These are phyloP conservation scores for Actias luna DNA, from an alignment of 2,888 invertebrate species.

Conservation along the genomic window DNA sequence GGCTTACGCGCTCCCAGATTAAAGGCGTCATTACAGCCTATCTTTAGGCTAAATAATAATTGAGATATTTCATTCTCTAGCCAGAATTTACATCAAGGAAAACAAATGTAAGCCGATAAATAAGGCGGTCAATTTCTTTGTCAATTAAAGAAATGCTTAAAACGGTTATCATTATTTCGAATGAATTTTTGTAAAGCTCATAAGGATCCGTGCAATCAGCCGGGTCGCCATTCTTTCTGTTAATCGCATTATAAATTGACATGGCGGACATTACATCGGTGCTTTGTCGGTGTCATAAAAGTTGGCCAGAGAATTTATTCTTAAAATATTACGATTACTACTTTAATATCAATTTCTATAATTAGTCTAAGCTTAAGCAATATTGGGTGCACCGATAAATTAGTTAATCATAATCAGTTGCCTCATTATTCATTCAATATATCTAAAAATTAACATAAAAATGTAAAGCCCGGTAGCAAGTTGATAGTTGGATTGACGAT, in stretches of 20 bases:
- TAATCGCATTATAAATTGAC: conserved; percentile 80
- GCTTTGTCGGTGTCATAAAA: conserved; percentile 73
- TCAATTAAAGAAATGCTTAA: conserved; percentile 51
- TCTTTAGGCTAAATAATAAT: conserved; percentile 80
- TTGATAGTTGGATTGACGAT: conserved; percentile 4
- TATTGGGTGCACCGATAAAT: conserved; percentile 25
- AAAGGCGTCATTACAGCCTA: conserved; percentile 71
- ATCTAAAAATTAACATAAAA: conserved; percentile 16
- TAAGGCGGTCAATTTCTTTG: conserved; percentile 50
- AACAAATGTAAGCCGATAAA: conserved; percentile 63
- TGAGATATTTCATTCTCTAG: conserved; percentile 75
- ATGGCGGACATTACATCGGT: conserved; percentile 54
- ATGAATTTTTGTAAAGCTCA: conserved; percentile 57
- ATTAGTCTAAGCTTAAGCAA: conserved; percentile 49
- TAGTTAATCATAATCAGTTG: conserved; percentile 24
- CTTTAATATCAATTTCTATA: conserved; percentile 60
- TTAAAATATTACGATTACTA: conserved; percentile 51
- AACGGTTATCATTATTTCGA: conserved; percentile 54
- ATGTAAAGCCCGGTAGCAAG: conserved; percentile 16
- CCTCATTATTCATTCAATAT: conserved; percentile 18
- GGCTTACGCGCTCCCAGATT: conserved; percentile 76
- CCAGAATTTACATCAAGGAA: conserved; percentile 51
- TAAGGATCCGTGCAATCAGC: conserved; percentile 69
- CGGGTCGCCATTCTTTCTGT: conserved; percentile 70
- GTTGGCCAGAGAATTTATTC: conserved; percentile 61